phyloP scores from a whole-genome alignment of 2,888 invertebrate species.

The Drosophila quinaria region DNA sequence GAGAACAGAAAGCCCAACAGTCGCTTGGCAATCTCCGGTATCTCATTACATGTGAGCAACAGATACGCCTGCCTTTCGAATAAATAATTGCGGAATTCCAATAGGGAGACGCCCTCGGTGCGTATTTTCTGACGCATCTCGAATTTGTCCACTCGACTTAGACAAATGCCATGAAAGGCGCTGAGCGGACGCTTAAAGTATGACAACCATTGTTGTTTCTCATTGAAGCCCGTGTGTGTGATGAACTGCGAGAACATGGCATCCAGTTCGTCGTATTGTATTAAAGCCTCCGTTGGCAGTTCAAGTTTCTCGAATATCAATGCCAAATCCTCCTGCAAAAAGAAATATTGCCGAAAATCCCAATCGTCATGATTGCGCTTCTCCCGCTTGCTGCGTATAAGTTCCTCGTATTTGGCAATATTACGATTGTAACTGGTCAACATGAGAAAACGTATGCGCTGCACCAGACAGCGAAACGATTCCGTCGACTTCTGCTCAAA shows the following conservation, averaged over 20 bases:
- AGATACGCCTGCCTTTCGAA: slow-evolving; percentile 97
- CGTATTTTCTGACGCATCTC: slow-evolving; percentile 85
- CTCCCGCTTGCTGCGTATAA: slow-evolving; percentile 95
- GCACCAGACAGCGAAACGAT: slow-evolving; percentile 94
- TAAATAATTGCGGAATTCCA: slow-evolving; percentile 97
- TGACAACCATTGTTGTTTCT: slow-evolving; percentile 94
- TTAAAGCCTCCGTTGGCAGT: slow-evolving; percentile 96
- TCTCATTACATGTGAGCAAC: slow-evolving; percentile 86
- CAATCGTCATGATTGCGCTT: slow-evolving; percentile 95
- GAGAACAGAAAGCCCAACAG: slow-evolving; percentile 96
- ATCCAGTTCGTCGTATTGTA: slow-evolving; percentile 98
- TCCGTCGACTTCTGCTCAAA: slow-evolving; percentile 95
- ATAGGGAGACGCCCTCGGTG: slow-evolving; percentile 88
- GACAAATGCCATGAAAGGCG: slow-evolving; percentile 92
- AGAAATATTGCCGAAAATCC: slow-evolving; percentile 98
- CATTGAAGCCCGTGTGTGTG: slow-evolving; percentile 95
- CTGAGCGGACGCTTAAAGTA: slow-evolving; percentile 93
- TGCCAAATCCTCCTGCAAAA: slow-evolving; percentile 97
- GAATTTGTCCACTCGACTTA: slow-evolving; percentile 88
- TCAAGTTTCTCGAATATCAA: slow-evolving; percentile 97
- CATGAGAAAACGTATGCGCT: slow-evolving; percentile 91
- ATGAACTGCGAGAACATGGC: slow-evolving; percentile 98
- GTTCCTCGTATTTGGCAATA: slow-evolving; percentile 94
- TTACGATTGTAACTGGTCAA: slow-evolving; percentile 95
- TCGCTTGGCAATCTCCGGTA: slow-evolving; percentile 92